Base-by-base conservation (phyloP, 2,888 invertebrate genomes). In the Seira musarum region DNA sequence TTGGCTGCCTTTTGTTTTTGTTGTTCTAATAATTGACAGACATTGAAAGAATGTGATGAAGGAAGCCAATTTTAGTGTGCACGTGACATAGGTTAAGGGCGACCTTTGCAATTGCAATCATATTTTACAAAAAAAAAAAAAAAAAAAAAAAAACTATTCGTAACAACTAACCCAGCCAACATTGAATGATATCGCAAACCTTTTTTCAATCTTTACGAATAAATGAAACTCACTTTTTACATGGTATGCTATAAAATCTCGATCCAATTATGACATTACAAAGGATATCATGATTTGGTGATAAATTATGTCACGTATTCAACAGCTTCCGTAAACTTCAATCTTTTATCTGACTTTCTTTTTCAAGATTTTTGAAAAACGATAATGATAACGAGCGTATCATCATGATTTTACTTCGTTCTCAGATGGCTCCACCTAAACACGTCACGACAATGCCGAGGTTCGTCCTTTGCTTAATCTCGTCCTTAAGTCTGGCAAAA, bases 391-490 rank as follows among this genome's bases (percentile, higher is more conserved):
- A 8, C 2, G 30, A 30, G 8, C 30, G 8, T 30, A 30, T 30
- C 8, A 30, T 30, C 30, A 30, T 30, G 30, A 30, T 30, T 8
- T 30, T 30, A 8, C 8, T 30, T 30, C n/a, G n/a, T 60, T 63
- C 1, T n/a, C 71, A 78, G 78, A 78, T 78, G 78, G 21, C 67
- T 78, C 67, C 78, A 25, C 72, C 78, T 63, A 53, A 72, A 13
- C 72, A 57, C 46, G 63, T 78, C 61, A 63, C 71, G 72, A 66
- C 49, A 1, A 46, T 24, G n/a, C 40, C 65, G 46, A 10, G 60
- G 22, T 40, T 71, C 21, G 24, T 71, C 30, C 30, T 35, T 78
- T 53, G 67, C 66, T 5, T 30, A 30, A 30, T 30, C 30, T 6
- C 17, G 22, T 22, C 57, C 19, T 66, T 49, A 49, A 19, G 19